Evolutionary conservation across 2,113 vertebrate genomes (phyloP), one percentile per base, ranked within the genome.

Genomic region (Mormyrus iriodes): DNA sequence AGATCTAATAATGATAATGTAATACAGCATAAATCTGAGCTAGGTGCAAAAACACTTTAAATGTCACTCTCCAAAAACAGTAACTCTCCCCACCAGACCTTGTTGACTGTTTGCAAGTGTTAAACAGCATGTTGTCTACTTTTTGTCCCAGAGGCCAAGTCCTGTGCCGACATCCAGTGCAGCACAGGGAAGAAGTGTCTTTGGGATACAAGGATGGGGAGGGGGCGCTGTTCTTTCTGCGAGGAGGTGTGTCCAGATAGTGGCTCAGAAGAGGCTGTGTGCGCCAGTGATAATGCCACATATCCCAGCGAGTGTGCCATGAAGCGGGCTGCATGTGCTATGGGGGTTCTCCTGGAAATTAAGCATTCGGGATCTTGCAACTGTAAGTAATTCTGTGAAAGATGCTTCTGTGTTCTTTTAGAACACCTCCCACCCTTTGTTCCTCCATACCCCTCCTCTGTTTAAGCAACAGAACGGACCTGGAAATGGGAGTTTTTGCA

Each of bases 361-460:
- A 99, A 99, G 94, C 98, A 99, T 93, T 96, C 97, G 0, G 98
- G 98, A 97, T 98, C 97, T 96, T 99, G 98, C 96, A 99, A 99
- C 96, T 99, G 98, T 99, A 99, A 99, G 98, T 99, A 97, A 94
- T 94, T 91, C 93, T 91, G 93, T 93, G 94, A 93, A 94, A 94
- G 94, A 95, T 92, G 93, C 93, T 94, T 91, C 94, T 94, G 92
- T 94, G 94, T 95, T 95, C 94, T 95, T 95, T 95, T 93, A 94
- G 93, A 90, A 90, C 88, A 90, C 90, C 86, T n/a, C 53, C 91
- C 91, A 90, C 73, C 91, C 89, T 93, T 90, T 88, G 88, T 90
- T 39, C 89, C 91, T 42, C 87, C 86, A 88, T 89, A 51, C 73
- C 76, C 87, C n/a, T 87, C 88, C 92, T 90, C 93, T 96, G 96